Evolutionary conservation across 2,113 vertebrate species (phyloP), one percentile per base, ranked within the genome.

Genomic region (Muntiacus reevesi): DNA sequence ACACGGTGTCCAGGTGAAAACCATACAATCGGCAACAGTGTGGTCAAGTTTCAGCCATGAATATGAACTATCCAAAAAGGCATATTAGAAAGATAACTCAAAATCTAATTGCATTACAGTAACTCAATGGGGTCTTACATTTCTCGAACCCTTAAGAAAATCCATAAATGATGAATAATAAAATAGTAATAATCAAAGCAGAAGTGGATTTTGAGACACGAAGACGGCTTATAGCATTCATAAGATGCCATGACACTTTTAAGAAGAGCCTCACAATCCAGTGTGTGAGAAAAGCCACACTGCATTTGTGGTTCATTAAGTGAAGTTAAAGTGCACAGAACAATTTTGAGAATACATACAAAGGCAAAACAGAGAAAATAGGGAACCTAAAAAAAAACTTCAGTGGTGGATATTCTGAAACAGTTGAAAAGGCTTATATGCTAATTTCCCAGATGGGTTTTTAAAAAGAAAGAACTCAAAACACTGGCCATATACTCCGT

Each of bases 401-500:
- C 55, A 97, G 94, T 96, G 97, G 98, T 96, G 74, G 94, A 64
- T 92, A 76, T 97, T 97, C 87, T 93, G 78, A 87, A 98, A 98
- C 92, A 96, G 95, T 97, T 23, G 21, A 84, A 96, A 97, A 97
- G 91, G 36, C 52, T 91, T 95, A 96, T 89, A 96, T 94, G 95
- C 74, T 94, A 94, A 94, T n/a, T 96, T 97, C 45, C 78, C 90
- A 93, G 89, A 82, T 85, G 79, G 81, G 62, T 97, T 97, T 74
- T 52, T 45, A 54, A 85, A 60, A 59, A 89, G 95, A 96, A 97
- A 98, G 93, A 98, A 96, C 97, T 98, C 92, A 95, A 96, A 98
- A 98, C 98, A 99, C 98, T 99, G 98, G 98, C 98, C 98, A 91
- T 98, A 93, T 95, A 97, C 95, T 98, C 98, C 96, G 83, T 97